These are phyloP conservation scores for Apocheima hispidaria DNA, from an alignment of 2,888 invertebrate species.

Conservation along the genomic window DNA sequence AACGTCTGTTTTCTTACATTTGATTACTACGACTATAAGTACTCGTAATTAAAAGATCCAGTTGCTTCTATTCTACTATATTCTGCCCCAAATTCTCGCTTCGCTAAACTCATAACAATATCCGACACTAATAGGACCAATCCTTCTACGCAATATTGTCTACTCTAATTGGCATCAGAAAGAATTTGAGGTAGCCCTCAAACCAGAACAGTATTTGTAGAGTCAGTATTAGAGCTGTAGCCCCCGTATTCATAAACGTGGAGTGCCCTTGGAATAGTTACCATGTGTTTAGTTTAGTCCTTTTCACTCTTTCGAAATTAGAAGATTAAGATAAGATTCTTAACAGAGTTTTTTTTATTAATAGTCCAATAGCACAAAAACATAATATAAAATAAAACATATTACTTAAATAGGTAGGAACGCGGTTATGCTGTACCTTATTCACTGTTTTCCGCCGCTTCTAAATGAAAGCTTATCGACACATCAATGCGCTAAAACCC, in stretches of 20 bases:
- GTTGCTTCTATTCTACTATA: constrained; percentile 10
- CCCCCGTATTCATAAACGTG: too few relatives aligned
- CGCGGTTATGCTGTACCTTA: background rate
- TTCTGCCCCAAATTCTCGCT: constrained; percentile 58
- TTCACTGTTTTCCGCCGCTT: constrained; percentile 35
- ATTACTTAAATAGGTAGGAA: too few relatives aligned
- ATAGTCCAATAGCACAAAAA: too few relatives aligned
- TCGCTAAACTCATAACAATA: constrained; percentile 77
- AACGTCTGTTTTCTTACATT: too few relatives aligned
- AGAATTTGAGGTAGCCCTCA: constrained; percentile 76
- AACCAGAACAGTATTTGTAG: constrained; percentile 46
- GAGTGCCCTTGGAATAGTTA: too few relatives aligned
- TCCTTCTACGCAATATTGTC: constrained; percentile 80
- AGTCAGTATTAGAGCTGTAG: constrained; percentile 12
- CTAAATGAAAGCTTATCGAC: constrained; percentile 46
- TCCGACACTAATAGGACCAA: constrained; percentile 82
- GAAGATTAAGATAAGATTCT: too few relatives aligned
- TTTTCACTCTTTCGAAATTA: too few relatives aligned
- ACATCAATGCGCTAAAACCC: constrained; percentile 66
- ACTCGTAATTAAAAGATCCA: constrained; percentile 2
- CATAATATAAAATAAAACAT: too few relatives aligned
- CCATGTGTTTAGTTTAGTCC: too few relatives aligned
- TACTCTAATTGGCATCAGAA: constrained; percentile 83
- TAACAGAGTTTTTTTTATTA: too few relatives aligned
- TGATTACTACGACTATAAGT: too few relatives aligned